Evolutionary conservation across 1,140 invertebrate species (phyloP).

Genomic region (Drosophila rufa): DNA sequence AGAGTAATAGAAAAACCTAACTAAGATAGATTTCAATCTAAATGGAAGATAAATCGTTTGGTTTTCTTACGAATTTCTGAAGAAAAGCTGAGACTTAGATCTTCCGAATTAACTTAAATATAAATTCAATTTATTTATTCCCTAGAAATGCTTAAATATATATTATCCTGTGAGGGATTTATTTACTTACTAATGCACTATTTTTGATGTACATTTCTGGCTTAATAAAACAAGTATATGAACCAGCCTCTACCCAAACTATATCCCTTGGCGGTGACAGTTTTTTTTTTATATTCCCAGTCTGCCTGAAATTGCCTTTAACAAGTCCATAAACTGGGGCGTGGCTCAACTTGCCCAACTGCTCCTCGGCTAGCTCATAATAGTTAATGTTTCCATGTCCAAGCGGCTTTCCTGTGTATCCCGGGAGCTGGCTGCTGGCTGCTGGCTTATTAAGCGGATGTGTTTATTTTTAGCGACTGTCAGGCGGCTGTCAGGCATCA

Average conservation of each 20-base stretch:
- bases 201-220: no score
- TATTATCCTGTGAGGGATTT: background rate
- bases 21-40: background rate
- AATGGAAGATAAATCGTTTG: background rate
- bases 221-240: slow-evolving; percentile 5
- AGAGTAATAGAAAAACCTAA: slow-evolving; percentile 3
- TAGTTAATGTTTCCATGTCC: slow-evolving; percentile 55
- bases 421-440: slow-evolving; percentile 34
- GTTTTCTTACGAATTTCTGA: no score
- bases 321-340: slow-evolving; percentile 36
- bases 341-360: slow-evolving; percentile 10
- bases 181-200: no score
- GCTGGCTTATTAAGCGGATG: slow-evolving; percentile 62
- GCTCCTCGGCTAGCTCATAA: slow-evolving; percentile 30
- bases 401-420: slow-evolving; percentile 48
- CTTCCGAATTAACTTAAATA: no score
- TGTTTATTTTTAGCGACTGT: slow-evolving; percentile 74
- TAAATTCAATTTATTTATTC: no score
- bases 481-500: slow-evolving; percentile 67
- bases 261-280: slow-evolving; percentile 5
- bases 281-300: slow-evolving; percentile 11
- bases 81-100: background rate
- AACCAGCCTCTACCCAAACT: background rate
- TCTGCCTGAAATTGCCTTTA: slow-evolving; percentile 28
- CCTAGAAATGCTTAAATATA: no score